phyloP scores from a whole-genome alignment of 1,140 invertebrate genomes.

The Rhagoletis zephyria region DNA sequence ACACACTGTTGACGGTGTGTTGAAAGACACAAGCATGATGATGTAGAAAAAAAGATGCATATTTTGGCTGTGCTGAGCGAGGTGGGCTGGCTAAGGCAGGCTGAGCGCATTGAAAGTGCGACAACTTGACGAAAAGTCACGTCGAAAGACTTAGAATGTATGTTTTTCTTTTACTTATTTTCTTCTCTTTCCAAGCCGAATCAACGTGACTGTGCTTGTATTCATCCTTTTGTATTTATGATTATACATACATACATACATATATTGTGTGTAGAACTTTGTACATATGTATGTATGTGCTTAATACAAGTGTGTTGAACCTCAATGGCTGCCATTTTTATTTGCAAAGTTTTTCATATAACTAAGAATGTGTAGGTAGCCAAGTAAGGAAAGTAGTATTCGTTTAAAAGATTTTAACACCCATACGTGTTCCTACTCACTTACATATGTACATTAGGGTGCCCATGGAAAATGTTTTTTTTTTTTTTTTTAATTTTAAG shows the following conservation, averaged over 20 bases:
- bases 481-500: no score
- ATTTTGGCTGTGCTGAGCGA: neutral
- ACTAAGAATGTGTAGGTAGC: neutral
- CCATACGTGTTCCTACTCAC: neutral
- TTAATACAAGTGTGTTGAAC: neutral
- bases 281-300: neutral
- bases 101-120: constrained; percentile 11
- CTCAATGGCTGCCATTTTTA: constrained; percentile 21
- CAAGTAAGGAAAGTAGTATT: no score
- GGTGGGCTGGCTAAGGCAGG: neutral
- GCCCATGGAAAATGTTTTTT: no score
- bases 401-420: no score
- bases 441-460: neutral
- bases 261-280: neutral
- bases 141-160: constrained; percentile 24
- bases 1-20: neutral
- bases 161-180: neutral
- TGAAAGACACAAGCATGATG: neutral
- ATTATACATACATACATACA: neutral
- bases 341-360: neutral
- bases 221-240: neutral
- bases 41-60: neutral
- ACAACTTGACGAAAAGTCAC: constrained; percentile 45
- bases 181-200: neutral
- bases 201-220: neutral